Percentiles rank a stretch among this genome's conserved stretches.
phyloP scores from a whole-genome alignment of 2,888 invertebrate species.

The Cheilosia vernalis region DNA sequence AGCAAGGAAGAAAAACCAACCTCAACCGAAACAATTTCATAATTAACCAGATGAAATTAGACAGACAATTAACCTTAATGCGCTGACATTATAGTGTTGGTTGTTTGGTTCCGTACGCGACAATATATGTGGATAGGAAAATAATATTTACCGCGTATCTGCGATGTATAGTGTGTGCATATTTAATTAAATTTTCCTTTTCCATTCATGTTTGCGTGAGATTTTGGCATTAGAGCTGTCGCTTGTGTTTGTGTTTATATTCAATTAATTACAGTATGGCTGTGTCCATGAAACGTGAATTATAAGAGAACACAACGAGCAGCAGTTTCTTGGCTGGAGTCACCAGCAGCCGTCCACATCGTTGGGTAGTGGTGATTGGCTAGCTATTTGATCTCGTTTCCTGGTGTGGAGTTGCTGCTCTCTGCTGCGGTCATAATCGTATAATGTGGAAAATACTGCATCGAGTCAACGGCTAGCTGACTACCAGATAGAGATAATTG shows the following conservation, averaged over 20 bases:
- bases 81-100: conserved; percentile 42
- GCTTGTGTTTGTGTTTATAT: conserved; percentile 40
- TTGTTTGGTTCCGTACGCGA: not conserved
- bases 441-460: conserved; percentile 23
- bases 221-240: conserved; percentile 54
- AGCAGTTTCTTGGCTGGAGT: conserved; percentile 20
- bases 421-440: conserved; percentile 32
- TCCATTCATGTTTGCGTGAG: conserved; percentile 50
- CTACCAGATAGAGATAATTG: conserved; percentile 36
- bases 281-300: conserved; percentile 60
- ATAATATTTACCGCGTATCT: not conserved
- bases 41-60: conserved; percentile 61
- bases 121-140: not conserved
- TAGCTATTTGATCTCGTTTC: conserved; percentile 52
- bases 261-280: conserved; percentile 65
- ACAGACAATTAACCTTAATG: conserved; percentile 67
- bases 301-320: conserved; percentile 29
- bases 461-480: not conserved
- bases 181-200: conserved; percentile 53
- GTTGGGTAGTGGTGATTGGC: not conserved
- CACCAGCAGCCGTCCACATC: not conserved
- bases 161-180: conserved; percentile 8
- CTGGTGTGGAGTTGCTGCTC: conserved; percentile 5
- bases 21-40: conserved; percentile 55
- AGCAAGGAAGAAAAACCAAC: conserved; percentile 11